Evolutionary conservation across 2,888 invertebrate species (phyloP), one percentile per base, ranked within the genome.

Genomic region (Resseliella maxima): DNA sequence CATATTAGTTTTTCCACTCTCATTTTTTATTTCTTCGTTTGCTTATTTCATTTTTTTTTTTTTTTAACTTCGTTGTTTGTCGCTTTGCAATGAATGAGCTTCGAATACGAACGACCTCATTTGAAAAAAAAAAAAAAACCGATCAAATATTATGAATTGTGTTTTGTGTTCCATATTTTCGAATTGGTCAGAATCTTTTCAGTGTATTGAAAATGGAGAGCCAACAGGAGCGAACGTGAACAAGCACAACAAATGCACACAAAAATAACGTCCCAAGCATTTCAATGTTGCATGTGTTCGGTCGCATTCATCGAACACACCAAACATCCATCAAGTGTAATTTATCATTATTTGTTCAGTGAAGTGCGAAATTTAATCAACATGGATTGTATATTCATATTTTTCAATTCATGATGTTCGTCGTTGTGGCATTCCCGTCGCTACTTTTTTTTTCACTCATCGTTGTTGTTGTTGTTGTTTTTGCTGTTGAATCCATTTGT

Each of bases 351-450:
- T 85, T 86, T 87, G 87, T 86, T 87, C 86, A 83, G 87, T 87
- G 85, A 87, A 87, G 87, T 87, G 87, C 86, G 83, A 86, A 87
- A 87, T 86, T 86, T 86, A 86, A 86, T 86, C 86, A 86, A 81
- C 83, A 64, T 41, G 24, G 45, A 85, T 86, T 85, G 72, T 41
- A 85, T 86, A 59, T 81, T 86, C 86, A 86, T 86, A 86, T 86
- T 86, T 86, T 86, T 85, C 85, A 85, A 45, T 45, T 85, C 83
- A 83, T 83, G 38, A 83, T 46, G 45, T 85, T 46, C 85, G 85
- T 85, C 31, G 81, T 36, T 36, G 81, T 35, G 81, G 27, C 64
- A 18, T 64, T 31, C 24, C 2, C 31, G 72, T 31, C 36, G 72
- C 36, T n/a, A 3, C 31, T 15, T 3, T 35, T 72, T 35, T 72